These are phyloP conservation scores for Chaitophorus viminalis DNA, from an alignment of 2,888 invertebrate species.

Conservation along the genomic window DNA sequence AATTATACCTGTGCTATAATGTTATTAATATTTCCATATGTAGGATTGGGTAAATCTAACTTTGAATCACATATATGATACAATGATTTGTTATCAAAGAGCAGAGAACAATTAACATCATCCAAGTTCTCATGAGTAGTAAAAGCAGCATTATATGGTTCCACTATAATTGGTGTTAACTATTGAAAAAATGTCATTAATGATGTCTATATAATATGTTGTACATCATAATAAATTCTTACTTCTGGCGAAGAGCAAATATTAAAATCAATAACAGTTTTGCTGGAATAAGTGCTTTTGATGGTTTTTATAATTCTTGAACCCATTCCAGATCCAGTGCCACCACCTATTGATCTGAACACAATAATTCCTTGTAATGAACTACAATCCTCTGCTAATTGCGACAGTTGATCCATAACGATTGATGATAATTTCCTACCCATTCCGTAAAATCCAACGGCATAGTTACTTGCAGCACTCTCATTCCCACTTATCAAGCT, in stretches of 20 bases:
- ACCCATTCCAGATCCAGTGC: conserved; percentile 81
- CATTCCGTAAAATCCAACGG: conserved; percentile 40
- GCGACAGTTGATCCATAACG: conserved; percentile 39
- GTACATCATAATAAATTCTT: neutral
- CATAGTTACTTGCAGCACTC: conserved; percentile 41
- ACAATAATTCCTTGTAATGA: conserved; percentile 70
- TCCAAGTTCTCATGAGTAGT: conserved; percentile 78
- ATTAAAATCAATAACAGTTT: conserved; percentile 75
- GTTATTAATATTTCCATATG: conserved; percentile 56
- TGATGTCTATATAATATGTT: neutral
- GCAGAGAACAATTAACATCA: conserved; percentile 76
- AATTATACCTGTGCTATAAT: conserved; percentile 30
- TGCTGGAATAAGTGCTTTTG: conserved; percentile 74
- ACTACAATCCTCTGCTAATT: conserved; percentile 62
- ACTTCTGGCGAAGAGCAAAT: conserved; percentile 84
- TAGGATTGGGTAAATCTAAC: conserved; percentile 52
- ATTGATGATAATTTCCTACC: conserved; percentile 1
- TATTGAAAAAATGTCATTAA: conserved; percentile 65
- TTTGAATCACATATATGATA: conserved; percentile 76
- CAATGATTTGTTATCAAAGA: conserved; percentile 81
- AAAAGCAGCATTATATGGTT: conserved; percentile 80
- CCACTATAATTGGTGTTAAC: conserved; percentile 80
- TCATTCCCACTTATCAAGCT: conserved; percentile 30
- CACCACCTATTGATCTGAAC: conserved; percentile 79
- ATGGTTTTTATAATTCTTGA: conserved; percentile 76